These are phyloP conservation scores for Puffinus mauretanicus DNA, from an alignment of 2,113 vertebrate genomes.

Conservation along the genomic window DNA sequence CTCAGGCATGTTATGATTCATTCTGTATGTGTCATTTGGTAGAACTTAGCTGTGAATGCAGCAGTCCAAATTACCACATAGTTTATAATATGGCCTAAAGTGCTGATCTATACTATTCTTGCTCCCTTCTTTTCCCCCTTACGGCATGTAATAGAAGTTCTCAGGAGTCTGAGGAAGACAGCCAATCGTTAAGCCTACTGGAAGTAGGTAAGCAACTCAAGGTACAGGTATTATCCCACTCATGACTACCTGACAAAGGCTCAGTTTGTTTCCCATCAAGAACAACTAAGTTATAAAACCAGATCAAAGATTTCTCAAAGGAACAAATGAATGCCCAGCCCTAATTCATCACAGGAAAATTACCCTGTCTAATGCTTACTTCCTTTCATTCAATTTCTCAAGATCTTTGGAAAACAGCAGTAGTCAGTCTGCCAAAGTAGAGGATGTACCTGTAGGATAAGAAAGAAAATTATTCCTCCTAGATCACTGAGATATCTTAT, in stretches of 20 bases:
- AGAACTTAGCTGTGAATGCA: constrained; percentile 59
- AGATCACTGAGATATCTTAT: neutral
- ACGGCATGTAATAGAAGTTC: neutral
- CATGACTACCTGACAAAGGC: neutral
- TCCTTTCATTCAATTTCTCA: constrained; percentile 34
- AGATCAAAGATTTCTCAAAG: constrained; percentile 62
- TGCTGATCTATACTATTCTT: neutral
- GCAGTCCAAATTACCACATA: constrained; percentile 39
- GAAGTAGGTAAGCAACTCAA: neutral
- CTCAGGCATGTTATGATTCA: constrained; percentile 35
- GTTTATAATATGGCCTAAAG: neutral
- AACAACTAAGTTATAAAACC: neutral
- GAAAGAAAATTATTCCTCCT: neutral
- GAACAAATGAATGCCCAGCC: constrained; percentile 10
- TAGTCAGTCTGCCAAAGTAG: constrained; percentile 14
- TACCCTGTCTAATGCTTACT: constrained; percentile 29
- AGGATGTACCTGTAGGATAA: constrained; percentile 30
- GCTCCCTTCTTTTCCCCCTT: neutral
- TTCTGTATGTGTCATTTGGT: constrained; percentile 67
- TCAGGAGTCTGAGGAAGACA: neutral
- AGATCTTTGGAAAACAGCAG: constrained; percentile 36
- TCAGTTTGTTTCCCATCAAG: constrained; percentile 26
- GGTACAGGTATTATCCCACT: neutral
- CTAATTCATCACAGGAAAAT: constrained; percentile 65
- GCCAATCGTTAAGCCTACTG: neutral